Base-by-base conservation (phyloP, 2,113 vertebrate species). In the Hippoglossus stenolepis region DNA sequence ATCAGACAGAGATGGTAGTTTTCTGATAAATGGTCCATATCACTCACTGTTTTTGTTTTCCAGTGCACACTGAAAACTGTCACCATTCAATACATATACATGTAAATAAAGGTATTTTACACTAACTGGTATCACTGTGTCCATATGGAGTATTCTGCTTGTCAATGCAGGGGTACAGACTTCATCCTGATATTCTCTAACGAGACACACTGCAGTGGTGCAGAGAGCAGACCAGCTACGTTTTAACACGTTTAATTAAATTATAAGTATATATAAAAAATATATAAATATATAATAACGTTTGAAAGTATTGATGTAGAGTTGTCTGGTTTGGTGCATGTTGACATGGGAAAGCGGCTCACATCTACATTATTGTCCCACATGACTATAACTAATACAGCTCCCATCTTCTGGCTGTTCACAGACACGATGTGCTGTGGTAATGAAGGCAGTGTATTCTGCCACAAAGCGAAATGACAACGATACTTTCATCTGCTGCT, bases 91-190 rank as follows among this genome's bases (percentile, higher is more conserved):
- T 13, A 67, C n/a, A 77, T 4, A 56, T 8, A 23, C 66, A 61
- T 23, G 26, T 53, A 21, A 85, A 61, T 67, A 70, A 81, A 87
- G 17, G 17, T 17, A 70, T 70, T 72, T 80, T 64, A 53, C 64
- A 74, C 61, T 28, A 63, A 49, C 35, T 57, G 14, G 8, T 38
- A 24, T 74, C 47, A 28, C 24, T 57, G 57, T 75, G 54, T 57
- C 20, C 51, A 20, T 53, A n/a, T 49, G 45, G 20, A 54, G 20
- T 54, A 21, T 57, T 23, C 9, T 57, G 21, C 21, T 12, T 2
- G 20, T 9, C 49, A 51, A 47, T 47, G 49, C 49, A 14, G 49
- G 49, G 18, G 49, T 51, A 17, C 4, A 51, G 49, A 51, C 6
- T 51, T 51, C 18, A 20, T 51, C 43, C 43, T 13, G 43, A 38